Evolutionary conservation across 1,140 invertebrate species (phyloP).

Genomic region (Drosophila carrolli): DNA sequence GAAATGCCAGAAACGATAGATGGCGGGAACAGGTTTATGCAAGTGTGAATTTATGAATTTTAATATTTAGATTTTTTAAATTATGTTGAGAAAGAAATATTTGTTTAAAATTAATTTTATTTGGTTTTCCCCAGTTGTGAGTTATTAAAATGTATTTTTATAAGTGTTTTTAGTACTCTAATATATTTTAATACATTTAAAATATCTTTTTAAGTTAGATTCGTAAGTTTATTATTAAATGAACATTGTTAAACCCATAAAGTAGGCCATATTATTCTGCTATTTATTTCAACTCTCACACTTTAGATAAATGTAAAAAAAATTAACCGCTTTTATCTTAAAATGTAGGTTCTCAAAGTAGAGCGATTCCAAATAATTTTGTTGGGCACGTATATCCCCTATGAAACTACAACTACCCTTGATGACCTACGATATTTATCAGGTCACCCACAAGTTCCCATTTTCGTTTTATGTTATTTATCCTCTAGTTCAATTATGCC

Average conservation of each 20-base stretch:
- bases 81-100: not conserved
- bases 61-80: not conserved
- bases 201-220: too few relatives aligned
- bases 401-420: not conserved
- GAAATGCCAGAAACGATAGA: slow-evolving; percentile 1
- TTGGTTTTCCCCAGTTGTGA: too few relatives aligned
- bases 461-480: slow-evolving; percentile 7
- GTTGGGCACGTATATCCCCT: not conserved
- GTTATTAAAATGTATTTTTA: too few relatives aligned
- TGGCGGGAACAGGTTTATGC: slow-evolving; percentile 22
- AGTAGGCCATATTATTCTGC: too few relatives aligned
- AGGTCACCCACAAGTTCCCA: slow-evolving; percentile 12
- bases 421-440: slow-evolving; percentile 5
- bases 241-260: too few relatives aligned
- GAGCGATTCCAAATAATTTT: not conserved
- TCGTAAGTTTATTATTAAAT: too few relatives aligned
- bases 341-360: not conserved
- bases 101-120: too few relatives aligned
- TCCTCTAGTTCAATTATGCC: slow-evolving; percentile 33
- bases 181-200: too few relatives aligned
- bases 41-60: slow-evolving; percentile 10
- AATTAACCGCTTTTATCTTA: too few relatives aligned
- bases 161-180: too few relatives aligned
- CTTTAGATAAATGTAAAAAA: too few relatives aligned
- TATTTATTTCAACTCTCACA: not conserved